Base-by-base conservation (phyloP, 2,888 invertebrate genomes). In the Antheraea yamamai region DNA sequence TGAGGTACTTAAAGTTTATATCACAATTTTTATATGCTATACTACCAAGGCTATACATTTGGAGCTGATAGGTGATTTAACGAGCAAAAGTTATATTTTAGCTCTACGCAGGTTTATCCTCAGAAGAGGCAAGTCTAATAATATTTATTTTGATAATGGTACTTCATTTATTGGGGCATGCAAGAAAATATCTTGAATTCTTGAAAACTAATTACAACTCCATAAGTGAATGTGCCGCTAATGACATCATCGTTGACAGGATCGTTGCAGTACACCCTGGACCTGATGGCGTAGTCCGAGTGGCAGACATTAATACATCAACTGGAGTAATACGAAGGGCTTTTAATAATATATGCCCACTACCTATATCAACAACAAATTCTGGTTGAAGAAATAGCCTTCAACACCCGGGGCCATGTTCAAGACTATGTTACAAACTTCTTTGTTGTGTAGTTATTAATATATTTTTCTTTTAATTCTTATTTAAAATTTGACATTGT, bases 151-250 rank as follows among this genome's bases (percentile, higher is more conserved):
- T 1, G 77, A 79, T 52, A 79, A 80, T 20, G 79, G 80, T 7
- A 79, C 79, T 35, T 80, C 80, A 30, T 82, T 82, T 72, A 79
- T 80, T 4, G 81, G 82, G 4, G 81, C 81, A 12, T 81, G 75
- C 39, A 81, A 79, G 20, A 78, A 79, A 10, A 14, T 82, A 4
- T 70, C 72, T 68, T 0, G 75, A 66, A 26, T 80, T 80, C 76
- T 61, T 79, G 26, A 10, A 58, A 58, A 52, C 52, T 18, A 58
- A 58, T 18, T 58, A 20, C 20, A 20, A 58, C 55, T 20, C 20
- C 20, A 20, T 20, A 18, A 58, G 55, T 20, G 20, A 58, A 55
- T 55, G 55, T 20, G 20, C 20, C 18, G 14, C 52, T 14, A 52
- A 14, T 58, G 20, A 58, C 55, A 58, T 4, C 18, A 58, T 58